These are phyloP conservation scores for Chauna torquata DNA, from an alignment of 2,113 vertebrate genomes.

Conservation along the genomic window DNA sequence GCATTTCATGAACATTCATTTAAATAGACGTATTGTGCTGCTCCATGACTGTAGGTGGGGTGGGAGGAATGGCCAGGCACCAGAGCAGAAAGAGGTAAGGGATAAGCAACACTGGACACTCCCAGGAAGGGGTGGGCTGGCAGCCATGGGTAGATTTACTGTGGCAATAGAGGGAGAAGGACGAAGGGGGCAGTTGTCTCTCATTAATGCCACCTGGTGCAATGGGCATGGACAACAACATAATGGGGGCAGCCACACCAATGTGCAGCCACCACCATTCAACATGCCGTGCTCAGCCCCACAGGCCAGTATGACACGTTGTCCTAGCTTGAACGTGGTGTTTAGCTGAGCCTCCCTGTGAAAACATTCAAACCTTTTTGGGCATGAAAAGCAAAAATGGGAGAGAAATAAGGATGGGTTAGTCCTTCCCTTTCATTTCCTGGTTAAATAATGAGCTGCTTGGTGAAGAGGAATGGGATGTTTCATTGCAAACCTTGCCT, in stretches of 20 bases:
- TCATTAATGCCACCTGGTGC: fast-evolving
- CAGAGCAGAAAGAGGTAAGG: not conserved
- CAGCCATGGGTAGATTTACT: fast-evolving
- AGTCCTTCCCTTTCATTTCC: not conserved
- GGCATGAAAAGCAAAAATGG: not conserved
- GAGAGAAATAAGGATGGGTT: not conserved
- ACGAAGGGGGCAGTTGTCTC: not conserved
- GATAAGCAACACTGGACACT: not conserved
- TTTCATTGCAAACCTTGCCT: not conserved
- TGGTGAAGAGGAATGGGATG: not conserved
- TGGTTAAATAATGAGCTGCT: not conserved
- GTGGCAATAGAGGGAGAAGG: not conserved
- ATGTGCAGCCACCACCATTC: not conserved
- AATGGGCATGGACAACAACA: not conserved
- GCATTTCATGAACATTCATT: not conserved
- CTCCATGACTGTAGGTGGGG: not conserved
- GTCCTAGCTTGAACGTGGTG: not conserved
- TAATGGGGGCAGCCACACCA: not conserved
- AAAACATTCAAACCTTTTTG: not conserved
- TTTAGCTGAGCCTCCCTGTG: not conserved
- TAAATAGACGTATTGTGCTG: not conserved
- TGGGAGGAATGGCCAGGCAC: not conserved
- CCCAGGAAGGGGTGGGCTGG: not conserved
- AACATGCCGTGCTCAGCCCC: fast-evolving
- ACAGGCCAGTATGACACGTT: fast-evolving